phyloP scores from a whole-genome alignment of 2,113 vertebrate species.

The Bothrops jararaca region DNA sequence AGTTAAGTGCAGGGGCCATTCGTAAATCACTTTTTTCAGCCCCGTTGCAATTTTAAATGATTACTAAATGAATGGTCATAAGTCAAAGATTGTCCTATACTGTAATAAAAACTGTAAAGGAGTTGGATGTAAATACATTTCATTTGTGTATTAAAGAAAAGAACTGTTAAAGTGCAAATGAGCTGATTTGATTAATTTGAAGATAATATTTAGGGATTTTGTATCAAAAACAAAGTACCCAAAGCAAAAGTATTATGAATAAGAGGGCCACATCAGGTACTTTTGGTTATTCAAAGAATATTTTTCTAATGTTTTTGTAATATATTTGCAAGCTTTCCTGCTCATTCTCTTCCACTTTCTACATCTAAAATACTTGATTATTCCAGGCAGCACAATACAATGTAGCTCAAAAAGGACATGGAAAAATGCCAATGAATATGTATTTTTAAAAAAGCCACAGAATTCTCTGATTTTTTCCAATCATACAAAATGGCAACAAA shows the following conservation, averaged over 20 bases:
- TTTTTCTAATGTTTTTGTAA: conserved; percentile 29
- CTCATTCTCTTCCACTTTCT: conserved; percentile 31
- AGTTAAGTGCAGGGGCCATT: neutral
- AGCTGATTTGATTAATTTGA: neutral
- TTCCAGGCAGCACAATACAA: conserved; percentile 30
- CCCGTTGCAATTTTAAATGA: neutral
- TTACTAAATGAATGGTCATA: neutral
- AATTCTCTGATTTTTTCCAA: neutral
- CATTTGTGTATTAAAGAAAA: neutral
- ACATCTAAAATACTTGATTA: conserved; percentile 21
- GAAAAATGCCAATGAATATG: conserved; percentile 1
- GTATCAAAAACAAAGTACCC: neutral
- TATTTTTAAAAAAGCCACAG: neutral
- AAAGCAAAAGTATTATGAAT: neutral
- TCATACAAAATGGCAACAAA: neutral
- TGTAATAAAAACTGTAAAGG: neutral
- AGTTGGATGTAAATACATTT: neutral
- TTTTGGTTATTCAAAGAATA: conserved; percentile 9
- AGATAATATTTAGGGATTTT: neutral
- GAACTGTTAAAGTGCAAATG: neutral
- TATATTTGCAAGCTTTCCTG: conserved; percentile 24
- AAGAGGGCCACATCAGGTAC: neutral
- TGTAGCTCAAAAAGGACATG: conserved; percentile 16
- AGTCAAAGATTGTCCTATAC: neutral
- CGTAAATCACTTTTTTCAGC: neutral